These are phyloP conservation scores for Diacarnus erythraeanus DNA, from an alignment of 37 sponge, comb jelly and placozoan genomes.

Conservation along the genomic window DNA sequence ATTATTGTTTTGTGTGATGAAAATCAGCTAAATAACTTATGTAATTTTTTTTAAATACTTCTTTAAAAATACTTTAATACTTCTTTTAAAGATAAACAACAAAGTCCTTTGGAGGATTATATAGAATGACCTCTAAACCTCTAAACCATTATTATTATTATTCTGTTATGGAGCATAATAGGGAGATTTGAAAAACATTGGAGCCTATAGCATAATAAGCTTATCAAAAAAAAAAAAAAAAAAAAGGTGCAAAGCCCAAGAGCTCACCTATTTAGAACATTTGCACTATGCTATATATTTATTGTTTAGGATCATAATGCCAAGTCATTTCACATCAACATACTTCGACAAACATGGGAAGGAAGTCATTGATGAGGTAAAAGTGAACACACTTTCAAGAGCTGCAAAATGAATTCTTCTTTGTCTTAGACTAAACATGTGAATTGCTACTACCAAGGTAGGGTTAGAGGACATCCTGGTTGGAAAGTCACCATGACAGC, in stretches of 20 bases:
- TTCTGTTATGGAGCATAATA: background rate
- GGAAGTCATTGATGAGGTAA: conserved; percentile 30
- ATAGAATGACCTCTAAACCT: background rate
- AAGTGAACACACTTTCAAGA: background rate
- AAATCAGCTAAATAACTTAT: too few species aligned
- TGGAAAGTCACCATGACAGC: conserved; percentile 59
- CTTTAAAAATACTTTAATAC: background rate
- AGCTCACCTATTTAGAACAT: too few species aligned
- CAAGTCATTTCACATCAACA: conserved; percentile 18
- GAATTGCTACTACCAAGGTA: conserved; percentile 77
- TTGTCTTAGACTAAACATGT: conserved; percentile 22
- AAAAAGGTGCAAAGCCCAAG: too few species aligned
- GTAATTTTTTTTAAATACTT: background rate
- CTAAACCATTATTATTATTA: background rate
- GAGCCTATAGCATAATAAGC: too few species aligned
- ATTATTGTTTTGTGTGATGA: too few species aligned
- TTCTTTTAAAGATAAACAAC: background rate
- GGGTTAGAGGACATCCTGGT: conserved; percentile 44
- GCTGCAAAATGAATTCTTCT: background rate
- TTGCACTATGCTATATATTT: too few species aligned
- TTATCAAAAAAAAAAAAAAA: too few species aligned
- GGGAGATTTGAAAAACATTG: too few species aligned
- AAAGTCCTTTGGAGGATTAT: background rate
- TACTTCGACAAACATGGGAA: conserved; percentile 34
- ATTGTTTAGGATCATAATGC: conserved; percentile 10